These are phyloP conservation scores for Bombus impatiens DNA, from an alignment of 1,140 invertebrate species.

Conservation along the genomic window DNA sequence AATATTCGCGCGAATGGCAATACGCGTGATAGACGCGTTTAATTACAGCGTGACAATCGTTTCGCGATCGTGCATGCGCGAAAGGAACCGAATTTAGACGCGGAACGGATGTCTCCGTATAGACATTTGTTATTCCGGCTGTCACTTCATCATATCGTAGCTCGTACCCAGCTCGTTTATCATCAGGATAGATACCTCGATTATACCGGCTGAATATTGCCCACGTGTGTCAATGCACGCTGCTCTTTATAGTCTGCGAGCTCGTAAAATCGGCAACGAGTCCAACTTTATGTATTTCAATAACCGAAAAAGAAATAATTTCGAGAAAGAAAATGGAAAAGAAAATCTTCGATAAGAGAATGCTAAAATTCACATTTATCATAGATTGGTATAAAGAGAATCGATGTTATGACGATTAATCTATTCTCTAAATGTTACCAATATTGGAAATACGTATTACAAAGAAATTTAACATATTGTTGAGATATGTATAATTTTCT, in stretches of 20 bases:
- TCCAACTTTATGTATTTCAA: too few species aligned
- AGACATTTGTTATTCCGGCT: slow-evolving; percentile 65
- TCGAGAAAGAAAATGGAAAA: too few species aligned
- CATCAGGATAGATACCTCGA: slow-evolving; percentile 66
- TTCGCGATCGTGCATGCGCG: slow-evolving; percentile 50
- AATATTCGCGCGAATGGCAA: slow-evolving; percentile 24
- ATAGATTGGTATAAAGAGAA: too few species aligned
- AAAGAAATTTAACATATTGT: neutral
- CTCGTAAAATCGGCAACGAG: too few species aligned
- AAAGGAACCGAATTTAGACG: slow-evolving; percentile 58
- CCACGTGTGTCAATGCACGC: slow-evolving; percentile 11
- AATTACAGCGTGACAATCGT: slow-evolving; percentile 58
- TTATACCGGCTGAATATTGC: slow-evolving; percentile 58
- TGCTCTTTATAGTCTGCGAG: too few species aligned
- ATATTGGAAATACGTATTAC: neutral
- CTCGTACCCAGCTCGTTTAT: slow-evolving; percentile 63
- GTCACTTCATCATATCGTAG: slow-evolving; percentile 63
- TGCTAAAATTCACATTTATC: too few species aligned
- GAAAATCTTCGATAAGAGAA: too few species aligned
- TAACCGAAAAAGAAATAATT: too few species aligned
- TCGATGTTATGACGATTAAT: too few species aligned
- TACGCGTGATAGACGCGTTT: neutral
- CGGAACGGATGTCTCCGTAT: slow-evolving; percentile 55
- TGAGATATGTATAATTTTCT: too few species aligned
- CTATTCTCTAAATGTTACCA: too few species aligned